Conservation (phyloP, 2,113 vertebrate genomes). For the Urocitellus parryii region DNA sequence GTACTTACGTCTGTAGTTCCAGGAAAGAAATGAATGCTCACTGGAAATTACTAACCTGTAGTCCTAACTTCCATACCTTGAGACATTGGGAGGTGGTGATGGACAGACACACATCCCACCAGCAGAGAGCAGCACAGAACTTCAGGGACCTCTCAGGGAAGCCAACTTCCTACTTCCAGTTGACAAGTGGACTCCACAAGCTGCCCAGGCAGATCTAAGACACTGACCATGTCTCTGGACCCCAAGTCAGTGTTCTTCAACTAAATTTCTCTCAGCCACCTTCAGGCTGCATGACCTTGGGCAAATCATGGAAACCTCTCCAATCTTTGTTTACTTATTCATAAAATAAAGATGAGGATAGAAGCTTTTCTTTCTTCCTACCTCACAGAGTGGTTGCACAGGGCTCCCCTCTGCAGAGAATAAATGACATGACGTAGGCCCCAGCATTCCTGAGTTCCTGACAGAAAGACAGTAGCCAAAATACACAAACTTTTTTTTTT, state of each 20-base stretch:
- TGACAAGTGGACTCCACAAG: neutral
- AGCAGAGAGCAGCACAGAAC: neutral
- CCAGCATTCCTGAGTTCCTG: no score
- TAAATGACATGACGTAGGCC: neutral
- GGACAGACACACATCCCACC: fast-evolving
- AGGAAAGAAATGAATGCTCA: neutral
- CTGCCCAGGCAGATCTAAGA: neutral
- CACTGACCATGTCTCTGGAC: neutral
- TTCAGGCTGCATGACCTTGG: neutral
- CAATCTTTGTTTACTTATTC: neutral
- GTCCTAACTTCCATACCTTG: neutral
- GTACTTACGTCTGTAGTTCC: neutral
- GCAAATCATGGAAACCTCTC: neutral
- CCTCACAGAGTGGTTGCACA: neutral
- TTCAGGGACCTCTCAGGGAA: neutral
- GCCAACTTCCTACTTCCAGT: neutral
- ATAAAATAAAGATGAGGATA: neutral
- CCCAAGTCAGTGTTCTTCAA: neutral
- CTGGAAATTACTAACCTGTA: neutral
- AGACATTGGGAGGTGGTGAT: neutral
- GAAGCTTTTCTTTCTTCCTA: neutral
- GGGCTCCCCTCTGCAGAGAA: neutral
- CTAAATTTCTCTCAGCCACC: neutral
- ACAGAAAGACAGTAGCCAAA: neutral
- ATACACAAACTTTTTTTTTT: neutral